Evolutionary conservation across 1,140 invertebrate genomes (phyloP), one percentile per base, ranked within the genome.

Genomic region (Drosophila orosa): DNA sequence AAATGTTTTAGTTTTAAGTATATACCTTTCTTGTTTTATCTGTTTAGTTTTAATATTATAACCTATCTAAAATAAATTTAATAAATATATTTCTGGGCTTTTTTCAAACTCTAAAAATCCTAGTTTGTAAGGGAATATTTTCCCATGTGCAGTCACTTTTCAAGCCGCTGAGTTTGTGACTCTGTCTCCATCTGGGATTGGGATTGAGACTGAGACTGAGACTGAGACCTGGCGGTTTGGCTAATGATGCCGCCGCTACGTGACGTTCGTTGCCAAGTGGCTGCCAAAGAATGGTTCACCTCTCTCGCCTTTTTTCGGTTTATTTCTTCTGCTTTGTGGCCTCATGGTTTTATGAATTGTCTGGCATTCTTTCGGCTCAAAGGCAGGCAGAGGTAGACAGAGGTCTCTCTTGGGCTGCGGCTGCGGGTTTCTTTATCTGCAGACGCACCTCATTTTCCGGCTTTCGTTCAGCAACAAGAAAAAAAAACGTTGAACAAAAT

Each of bases 201-300:
- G 19, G 71, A 67, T 37, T 57, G 45, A 33, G 58, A 48, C 40
- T 76, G 40, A 22, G 52, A 57, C 63, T 60, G 73, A 55, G 57
- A 13, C 56, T 40, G 50, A 69, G 67, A 60, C 50, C 71, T 55
- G 74, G 45, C 71, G 60, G 74, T 57, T 74, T 82, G 79, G 83
- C 83, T 87, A 87, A 87, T 87, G 83, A 87, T 87, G 83, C 83
- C 84, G 84, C 84, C 59, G 79, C 79, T 89, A 89, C 83, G 83
- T 87, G 84, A 83, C 72, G 67, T 79, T 89, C 83, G 83, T 89
- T 87, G 83, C 84, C 84, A 86, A 87, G 83, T 86, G 83, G 83
- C 79, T 78, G 72, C 59, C 61, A 57, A 80, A 85, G 81, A 85
- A 85, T 85, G 71, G 81, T 50, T 80, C 68, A 74, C 73, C 63